These are phyloP conservation scores for Drosophila emarginata DNA, from an alignment of 2,888 invertebrate genomes.

Conservation along the genomic window DNA sequence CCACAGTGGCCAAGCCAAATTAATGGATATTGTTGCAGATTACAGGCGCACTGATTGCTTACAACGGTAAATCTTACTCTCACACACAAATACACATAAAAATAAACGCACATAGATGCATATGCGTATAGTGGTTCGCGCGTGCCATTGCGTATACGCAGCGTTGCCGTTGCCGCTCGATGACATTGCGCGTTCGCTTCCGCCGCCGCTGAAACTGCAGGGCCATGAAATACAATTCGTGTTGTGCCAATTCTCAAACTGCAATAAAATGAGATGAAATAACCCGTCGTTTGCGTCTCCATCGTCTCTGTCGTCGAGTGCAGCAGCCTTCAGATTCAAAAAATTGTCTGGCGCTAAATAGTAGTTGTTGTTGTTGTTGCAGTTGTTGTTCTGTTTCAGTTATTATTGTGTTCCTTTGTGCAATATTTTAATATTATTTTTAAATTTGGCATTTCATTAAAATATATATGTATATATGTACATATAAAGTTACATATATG, in stretches of 20 bases:
- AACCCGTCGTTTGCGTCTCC: slow-evolving; percentile 18
- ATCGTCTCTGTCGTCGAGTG: slow-evolving; percentile 25
- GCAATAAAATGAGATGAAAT: slow-evolving; percentile 45
- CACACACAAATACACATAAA: too few relatives aligned
- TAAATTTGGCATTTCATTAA: slow-evolving; percentile 36
- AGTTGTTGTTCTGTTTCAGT: slow-evolving; percentile 19
- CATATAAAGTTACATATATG: slow-evolving; percentile 27
- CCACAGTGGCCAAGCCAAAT: slow-evolving; percentile 29
- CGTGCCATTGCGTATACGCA: slow-evolving; percentile 76
- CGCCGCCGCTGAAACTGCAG: slow-evolving; percentile 47
- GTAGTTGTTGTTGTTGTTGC: slow-evolving; percentile 24
- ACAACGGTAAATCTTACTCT: slow-evolving; percentile 50
- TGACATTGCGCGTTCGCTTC: slow-evolving; percentile 64
- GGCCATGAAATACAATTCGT: slow-evolving; percentile 60
- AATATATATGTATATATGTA: slow-evolving; percentile 18
- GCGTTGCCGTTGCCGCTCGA: slow-evolving; percentile 48
- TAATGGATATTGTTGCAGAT: slow-evolving; percentile 57
- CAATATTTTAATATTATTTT: slow-evolving; percentile 46
- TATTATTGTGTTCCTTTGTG: slow-evolving; percentile 33
- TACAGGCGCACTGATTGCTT: slow-evolving; percentile 51
- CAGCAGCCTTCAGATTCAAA: slow-evolving; percentile 53
- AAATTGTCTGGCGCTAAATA: slow-evolving; percentile 36
- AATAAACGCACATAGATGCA: slow-evolving; percentile 5
- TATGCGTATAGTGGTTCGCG: slow-evolving; percentile 28
- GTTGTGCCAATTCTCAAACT: slow-evolving; percentile 45